phyloP scores from a whole-genome alignment of 2,888 invertebrate species.

The Cosmia pyralina region DNA sequence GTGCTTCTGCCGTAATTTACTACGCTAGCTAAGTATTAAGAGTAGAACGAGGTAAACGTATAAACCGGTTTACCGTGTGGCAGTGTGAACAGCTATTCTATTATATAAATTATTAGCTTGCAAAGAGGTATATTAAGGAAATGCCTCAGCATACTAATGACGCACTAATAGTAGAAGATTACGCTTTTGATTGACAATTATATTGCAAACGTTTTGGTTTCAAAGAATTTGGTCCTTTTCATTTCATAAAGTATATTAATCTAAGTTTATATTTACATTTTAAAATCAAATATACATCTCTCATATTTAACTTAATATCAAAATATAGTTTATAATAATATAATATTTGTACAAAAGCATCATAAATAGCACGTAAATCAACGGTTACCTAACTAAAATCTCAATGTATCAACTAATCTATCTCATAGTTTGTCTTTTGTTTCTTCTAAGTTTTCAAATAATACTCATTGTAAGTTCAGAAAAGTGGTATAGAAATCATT shows the following conservation, averaged over 20 bases:
- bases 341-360: slow-evolving; percentile 62
- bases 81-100: slow-evolving; percentile 44
- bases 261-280: slow-evolving; percentile 60
- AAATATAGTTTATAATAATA: slow-evolving; percentile 53
- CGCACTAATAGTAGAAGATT: slow-evolving; percentile 21
- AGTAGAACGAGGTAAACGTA: slow-evolving; percentile 18
- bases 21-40: slow-evolving; percentile 19
- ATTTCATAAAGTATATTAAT: slow-evolving; percentile 33
- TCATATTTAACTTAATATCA: slow-evolving; percentile 61
- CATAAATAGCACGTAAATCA: slow-evolving; percentile 59
- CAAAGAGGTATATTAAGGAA: slow-evolving; percentile 14
- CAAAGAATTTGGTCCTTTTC: slow-evolving; percentile 31
- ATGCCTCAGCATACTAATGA: slow-evolving; percentile 16
- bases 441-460: slow-evolving; percentile 27
- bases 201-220: slow-evolving; percentile 20
- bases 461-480: slow-evolving; percentile 36
- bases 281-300: slow-evolving; percentile 64
- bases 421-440: slow-evolving; percentile 6
- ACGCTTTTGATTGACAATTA: slow-evolving; percentile 22
- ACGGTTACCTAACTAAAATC: slow-evolving; percentile 56
- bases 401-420: slow-evolving; percentile 43
- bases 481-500: slow-evolving; percentile 12
- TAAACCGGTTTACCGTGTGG: slow-evolving; percentile 22
- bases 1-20: slow-evolving; percentile 23
- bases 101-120: slow-evolving; percentile 36